phyloP scores from a whole-genome alignment of 2,113 vertebrate species.

The Channa argus region DNA sequence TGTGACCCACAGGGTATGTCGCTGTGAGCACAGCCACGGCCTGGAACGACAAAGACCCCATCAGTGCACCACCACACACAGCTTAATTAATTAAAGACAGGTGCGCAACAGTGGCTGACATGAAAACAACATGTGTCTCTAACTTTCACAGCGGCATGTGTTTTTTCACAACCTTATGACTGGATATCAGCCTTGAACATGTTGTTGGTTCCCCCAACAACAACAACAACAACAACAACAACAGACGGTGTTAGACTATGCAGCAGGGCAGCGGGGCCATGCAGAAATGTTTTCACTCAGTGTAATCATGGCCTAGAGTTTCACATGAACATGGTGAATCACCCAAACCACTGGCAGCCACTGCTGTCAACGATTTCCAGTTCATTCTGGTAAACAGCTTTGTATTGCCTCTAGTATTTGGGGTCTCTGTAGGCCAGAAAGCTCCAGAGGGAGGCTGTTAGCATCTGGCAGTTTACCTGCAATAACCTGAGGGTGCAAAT shows the following conservation, averaged over 20 bases:
- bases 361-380: conserved; percentile 72
- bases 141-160: conserved; percentile 21
- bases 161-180: conserved; percentile 43
- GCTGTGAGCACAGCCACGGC: conserved; percentile 97
- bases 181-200: conserved; percentile 35
- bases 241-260: conserved; percentile 31
- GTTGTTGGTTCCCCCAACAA: conserved; percentile 50
- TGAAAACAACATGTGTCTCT: conserved; percentile 30
- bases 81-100: conserved; percentile 43
- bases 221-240: conserved; percentile 58
- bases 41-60: conserved; percentile 78
- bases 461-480: conserved; percentile 56
- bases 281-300: conserved; percentile 67
- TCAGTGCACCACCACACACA: conserved; percentile 12
- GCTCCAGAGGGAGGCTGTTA: conserved; percentile 70
- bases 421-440: conserved; percentile 64
- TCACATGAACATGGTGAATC: conserved; percentile 65
- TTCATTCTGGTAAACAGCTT: conserved; percentile 75
- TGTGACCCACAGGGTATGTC: conserved; percentile 97
- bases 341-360: conserved; percentile 70
- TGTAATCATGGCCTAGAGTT: conserved; percentile 58
- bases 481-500: conserved; percentile 51
- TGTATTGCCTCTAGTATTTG: conserved; percentile 69
- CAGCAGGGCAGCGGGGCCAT: conserved; percentile 38
- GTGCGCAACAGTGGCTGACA: conserved; percentile 26